These are phyloP conservation scores for Lymantria monacha DNA, from an alignment of 2,888 invertebrate species.

Conservation along the genomic window DNA sequence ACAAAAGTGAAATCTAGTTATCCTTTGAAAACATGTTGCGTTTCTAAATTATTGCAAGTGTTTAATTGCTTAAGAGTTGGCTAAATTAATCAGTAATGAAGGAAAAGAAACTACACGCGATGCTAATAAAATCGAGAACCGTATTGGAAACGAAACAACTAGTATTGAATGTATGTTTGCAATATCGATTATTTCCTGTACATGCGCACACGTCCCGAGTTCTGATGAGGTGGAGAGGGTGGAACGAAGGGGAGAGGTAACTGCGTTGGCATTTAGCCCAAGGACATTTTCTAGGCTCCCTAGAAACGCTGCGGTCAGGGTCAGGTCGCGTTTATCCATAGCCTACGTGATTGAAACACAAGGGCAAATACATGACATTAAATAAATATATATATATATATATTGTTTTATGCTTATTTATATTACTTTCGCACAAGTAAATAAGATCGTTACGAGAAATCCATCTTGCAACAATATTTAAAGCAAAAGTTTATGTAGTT, in stretches of 20 bases:
- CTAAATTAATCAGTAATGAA: constrained; percentile 12
- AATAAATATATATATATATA: constrained; percentile 9
- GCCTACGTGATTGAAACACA: constrained; percentile 16
- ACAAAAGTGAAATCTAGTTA: neutral
- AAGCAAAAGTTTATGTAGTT: neutral
- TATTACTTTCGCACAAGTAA: neutral
- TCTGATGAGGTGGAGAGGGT: constrained; percentile 9
- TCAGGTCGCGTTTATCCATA: constrained; percentile 37
- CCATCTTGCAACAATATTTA: neutral
- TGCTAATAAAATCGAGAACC: constrained; percentile 35
- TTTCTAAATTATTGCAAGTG: constrained; percentile 4
- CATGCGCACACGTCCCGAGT: constrained; percentile 36
- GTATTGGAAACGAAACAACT: constrained; percentile 9
- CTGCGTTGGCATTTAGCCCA: constrained; percentile 62
- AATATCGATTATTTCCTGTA: constrained; percentile 61
- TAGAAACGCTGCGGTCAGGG: constrained; percentile 68
- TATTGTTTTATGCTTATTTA: constrained; percentile 1
- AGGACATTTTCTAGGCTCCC: constrained; percentile 66
- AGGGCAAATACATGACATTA: constrained; percentile 16
- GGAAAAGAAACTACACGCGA: constrained; percentile 29
- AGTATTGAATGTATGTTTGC: constrained; percentile 54
- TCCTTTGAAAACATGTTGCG: neutral
- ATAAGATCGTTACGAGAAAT: neutral
- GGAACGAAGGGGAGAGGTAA: constrained; percentile 11
- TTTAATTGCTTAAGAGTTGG: constrained; percentile 2